These are phyloP conservation scores for Scleropages formosus DNA, from an alignment of 2,797 vertebrate genomes.

Conservation along the genomic window DNA sequence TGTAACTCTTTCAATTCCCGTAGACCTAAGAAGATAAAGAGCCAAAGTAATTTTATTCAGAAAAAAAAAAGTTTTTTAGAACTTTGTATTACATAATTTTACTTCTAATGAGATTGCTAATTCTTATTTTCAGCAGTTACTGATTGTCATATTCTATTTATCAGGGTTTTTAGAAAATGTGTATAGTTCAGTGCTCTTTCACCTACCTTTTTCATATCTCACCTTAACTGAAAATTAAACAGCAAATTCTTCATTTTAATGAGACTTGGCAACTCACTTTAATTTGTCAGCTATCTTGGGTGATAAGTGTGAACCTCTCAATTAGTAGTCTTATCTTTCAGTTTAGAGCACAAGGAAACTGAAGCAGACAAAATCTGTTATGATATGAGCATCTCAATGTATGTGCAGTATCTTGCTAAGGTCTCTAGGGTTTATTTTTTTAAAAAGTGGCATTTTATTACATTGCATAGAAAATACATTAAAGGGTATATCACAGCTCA, in stretches of 20 bases:
- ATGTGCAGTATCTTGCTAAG: not conserved
- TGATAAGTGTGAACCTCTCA: conserved; percentile 15
- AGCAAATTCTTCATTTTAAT: conserved; percentile 23
- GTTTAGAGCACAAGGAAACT: not conserved
- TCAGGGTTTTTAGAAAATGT: not conserved
- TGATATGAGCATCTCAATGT: not conserved
- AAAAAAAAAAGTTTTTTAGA: not conserved
- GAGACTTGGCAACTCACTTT: conserved; percentile 5
- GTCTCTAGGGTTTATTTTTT: not conserved
- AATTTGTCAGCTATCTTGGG: conserved; percentile 19
- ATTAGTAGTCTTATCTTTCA: not conserved
- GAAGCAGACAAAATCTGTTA: not conserved
- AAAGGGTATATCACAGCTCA: not conserved
- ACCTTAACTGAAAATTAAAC: conserved; percentile 23
- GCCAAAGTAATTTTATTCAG: not conserved
- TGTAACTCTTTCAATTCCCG: conserved; percentile 5
- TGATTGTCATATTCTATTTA: not conserved
- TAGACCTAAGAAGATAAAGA: not conserved
- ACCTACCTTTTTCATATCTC: conserved; percentile 4
- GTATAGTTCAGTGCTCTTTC: not conserved
- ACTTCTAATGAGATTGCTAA: conserved; percentile 16
- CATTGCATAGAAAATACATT: not conserved
- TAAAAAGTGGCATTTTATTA: not conserved
- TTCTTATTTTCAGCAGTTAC: not conserved
- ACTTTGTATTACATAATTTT: not conserved